Conservation (phyloP, 2,113 vertebrate genomes). For the Syngnathus scovelli region DNA sequence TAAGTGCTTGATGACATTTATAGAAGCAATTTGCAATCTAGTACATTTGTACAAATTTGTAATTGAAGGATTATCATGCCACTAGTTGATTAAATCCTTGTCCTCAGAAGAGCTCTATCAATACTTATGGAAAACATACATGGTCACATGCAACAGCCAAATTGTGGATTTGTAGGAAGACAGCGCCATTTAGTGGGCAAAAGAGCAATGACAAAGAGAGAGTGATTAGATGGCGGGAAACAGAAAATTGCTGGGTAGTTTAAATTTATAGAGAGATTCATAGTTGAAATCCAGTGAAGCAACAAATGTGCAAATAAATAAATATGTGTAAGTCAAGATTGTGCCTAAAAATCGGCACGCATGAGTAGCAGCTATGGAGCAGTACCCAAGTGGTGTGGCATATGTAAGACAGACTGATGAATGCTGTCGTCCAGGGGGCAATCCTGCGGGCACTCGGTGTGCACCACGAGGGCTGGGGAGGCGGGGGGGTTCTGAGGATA, state of each 20-base stretch:
- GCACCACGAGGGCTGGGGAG: conserved; percentile 73
- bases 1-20: conserved; percentile 15
- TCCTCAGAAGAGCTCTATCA: conserved; percentile 11
- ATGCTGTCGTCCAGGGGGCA: conserved; percentile 74
- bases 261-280: not conserved
- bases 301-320: not conserved
- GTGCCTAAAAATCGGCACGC: conserved; percentile 3
- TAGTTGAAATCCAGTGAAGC: not conserved
- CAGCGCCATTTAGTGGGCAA: conserved; percentile 46
- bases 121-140: conserved; percentile 37
- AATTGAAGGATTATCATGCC: not conserved
- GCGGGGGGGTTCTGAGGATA: conserved; percentile 66
- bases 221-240: conserved; percentile 8
- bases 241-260: not conserved
- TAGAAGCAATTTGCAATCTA: not conserved
- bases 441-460: conserved; percentile 68
- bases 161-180: conserved; percentile 26
- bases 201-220: conserved; percentile 2
- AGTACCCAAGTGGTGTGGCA: conserved; percentile 69
- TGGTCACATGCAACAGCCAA: conserved; percentile 41
- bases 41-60: not conserved
- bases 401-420: conserved; percentile 74
- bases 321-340: not conserved
- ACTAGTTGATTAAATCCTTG: conserved; percentile 34
- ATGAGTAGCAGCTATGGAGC: conserved; percentile 38